Base-by-base conservation (phyloP, 1,140 invertebrate genomes). In the Drosophila bipectinata region DNA sequence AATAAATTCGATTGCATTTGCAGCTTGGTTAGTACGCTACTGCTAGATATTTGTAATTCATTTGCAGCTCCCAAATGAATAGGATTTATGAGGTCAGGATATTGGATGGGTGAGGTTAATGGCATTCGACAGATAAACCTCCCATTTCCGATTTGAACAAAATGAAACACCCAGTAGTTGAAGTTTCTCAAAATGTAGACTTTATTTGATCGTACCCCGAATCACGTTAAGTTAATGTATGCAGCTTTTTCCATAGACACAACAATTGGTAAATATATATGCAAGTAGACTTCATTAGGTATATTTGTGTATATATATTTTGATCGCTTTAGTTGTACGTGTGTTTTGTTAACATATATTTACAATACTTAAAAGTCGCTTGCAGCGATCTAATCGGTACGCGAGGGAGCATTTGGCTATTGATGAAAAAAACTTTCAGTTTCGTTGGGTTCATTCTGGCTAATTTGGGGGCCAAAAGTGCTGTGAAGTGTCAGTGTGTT, bases 141-240 rank as follows among this genome's bases (percentile, higher is more conserved):
- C n/a, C 4, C 4, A 51, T 41, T 10, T 47, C 10, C 3, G 30
- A 4, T 7, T 41, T 21, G 26, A 18, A 4, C 28, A 34, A 4
- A 66, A 41, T 21, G 2, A 1, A 12, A n/a, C 24, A 18, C 15
- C 4, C 14, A 10, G 1, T 32, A 10, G 1, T 32, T 66, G 71
- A 69, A 73, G 75, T 88, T 83, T 88, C 67, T 83, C 84, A 83
- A 88, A 89, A 80, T 77, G 84, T 88, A 88, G 81, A 77, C 66
- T 88, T 87, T 87, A 87, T 87, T 87, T 78, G 74, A 73, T 88
- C 51, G 59, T 79, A 72, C 77, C 64, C 72, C 67, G 63, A 68
- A 59, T 77, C 78, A 81, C 66, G 64, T 61, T 78, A 74, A 54
- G 30, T 54, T 79, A 64, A 67, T 85, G 68, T 75, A 72, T 79